Evolutionary conservation across 2,888 invertebrate species (phyloP).

Genomic region (Scrobipalpa atriplicella): DNA sequence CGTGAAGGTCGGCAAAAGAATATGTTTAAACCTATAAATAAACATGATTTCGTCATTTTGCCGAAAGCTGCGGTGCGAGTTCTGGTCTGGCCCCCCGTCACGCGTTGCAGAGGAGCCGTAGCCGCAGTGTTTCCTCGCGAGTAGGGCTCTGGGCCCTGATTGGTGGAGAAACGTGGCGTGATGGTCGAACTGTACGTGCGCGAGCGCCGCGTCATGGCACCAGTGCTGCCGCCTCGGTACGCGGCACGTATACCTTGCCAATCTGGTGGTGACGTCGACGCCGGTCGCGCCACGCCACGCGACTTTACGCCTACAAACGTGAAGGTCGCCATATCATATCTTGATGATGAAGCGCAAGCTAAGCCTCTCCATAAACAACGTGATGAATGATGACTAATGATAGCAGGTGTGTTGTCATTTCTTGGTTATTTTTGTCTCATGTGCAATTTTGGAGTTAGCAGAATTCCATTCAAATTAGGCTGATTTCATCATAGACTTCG

Average conservation of each 20-base stretch:
- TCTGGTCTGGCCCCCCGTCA: slow-evolving; percentile 47
- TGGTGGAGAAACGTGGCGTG: slow-evolving; percentile 72
- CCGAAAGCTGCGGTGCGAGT: slow-evolving; percentile 44
- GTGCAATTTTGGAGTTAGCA: neutral
- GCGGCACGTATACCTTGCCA: slow-evolving; percentile 41
- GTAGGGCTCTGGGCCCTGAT: slow-evolving; percentile 48
- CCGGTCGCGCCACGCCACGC: slow-evolving; percentile 50
- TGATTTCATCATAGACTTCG: neutral
- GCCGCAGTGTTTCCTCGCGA: slow-evolving; percentile 46
- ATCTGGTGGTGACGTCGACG: slow-evolving; percentile 52
- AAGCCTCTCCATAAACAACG: slow-evolving; percentile 24
- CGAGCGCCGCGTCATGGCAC: slow-evolving; percentile 37
- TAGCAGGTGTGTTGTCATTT: neutral
- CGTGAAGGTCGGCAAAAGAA: slow-evolving; percentile 14
- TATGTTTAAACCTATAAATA: slow-evolving; percentile 26
- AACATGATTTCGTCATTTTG: slow-evolving; percentile 50
- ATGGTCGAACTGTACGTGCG: slow-evolving; percentile 48
- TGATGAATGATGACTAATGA: slow-evolving; percentile 25
- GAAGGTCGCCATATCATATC: slow-evolving; percentile 44
- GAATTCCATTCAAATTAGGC: neutral
- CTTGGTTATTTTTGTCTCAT: neutral
- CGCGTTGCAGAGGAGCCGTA: slow-evolving; percentile 49
- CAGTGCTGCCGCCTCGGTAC: slow-evolving; percentile 64
- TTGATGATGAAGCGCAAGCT: slow-evolving; percentile 26
- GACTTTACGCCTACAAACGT: slow-evolving; percentile 33